Percentiles rank a stretch among this genome's conserved stretches.
Evolutionary conservation across 92 coral and sea anemone species (phyloP).

Genomic region (Montipora capitata): DNA sequence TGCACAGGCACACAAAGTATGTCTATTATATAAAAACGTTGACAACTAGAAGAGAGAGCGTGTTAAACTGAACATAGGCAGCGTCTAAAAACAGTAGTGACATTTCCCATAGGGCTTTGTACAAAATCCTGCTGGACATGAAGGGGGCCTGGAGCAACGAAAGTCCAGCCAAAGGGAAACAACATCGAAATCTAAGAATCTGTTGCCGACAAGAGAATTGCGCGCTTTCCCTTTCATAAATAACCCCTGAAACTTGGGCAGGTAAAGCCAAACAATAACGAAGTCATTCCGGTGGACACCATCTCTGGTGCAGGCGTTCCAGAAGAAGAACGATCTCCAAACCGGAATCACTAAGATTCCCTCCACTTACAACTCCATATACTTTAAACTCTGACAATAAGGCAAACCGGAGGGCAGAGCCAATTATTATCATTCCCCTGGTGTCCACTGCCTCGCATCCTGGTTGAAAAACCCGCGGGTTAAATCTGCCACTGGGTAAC

Average conservation of each 20-base stretch:
- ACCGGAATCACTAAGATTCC: conserved; percentile 24
- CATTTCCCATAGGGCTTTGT: neutral
- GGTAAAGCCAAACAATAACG: too few relatives aligned
- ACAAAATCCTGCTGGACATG: neutral
- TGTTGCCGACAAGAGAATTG: too few relatives aligned
- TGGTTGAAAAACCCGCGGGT: conserved; percentile 33
- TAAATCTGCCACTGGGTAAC: conserved; percentile 6
- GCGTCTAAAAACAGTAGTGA: neutral
- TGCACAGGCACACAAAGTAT: neutral
- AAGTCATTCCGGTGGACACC: conserved; percentile 34
- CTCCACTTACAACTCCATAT: conserved; percentile 9
- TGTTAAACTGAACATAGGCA: neutral
- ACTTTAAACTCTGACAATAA: conserved; percentile 10
- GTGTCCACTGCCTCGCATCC: conserved; percentile 32
- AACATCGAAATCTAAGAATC: too few relatives aligned
- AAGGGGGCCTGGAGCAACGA: neutral
- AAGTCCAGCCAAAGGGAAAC: too few relatives aligned
- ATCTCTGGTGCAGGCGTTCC: conserved; percentile 23
- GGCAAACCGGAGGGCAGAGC: conserved; percentile 32
- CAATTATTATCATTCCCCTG: conserved; percentile 26
- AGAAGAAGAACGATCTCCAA: conserved; percentile 47
- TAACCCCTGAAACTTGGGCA: too few relatives aligned
- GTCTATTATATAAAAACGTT: too few relatives aligned
- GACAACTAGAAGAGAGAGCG: neutral
- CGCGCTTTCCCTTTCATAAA: too few relatives aligned